Conservation (phyloP, 1,140 invertebrate genomes). For the Halictus rubicundus region DNA sequence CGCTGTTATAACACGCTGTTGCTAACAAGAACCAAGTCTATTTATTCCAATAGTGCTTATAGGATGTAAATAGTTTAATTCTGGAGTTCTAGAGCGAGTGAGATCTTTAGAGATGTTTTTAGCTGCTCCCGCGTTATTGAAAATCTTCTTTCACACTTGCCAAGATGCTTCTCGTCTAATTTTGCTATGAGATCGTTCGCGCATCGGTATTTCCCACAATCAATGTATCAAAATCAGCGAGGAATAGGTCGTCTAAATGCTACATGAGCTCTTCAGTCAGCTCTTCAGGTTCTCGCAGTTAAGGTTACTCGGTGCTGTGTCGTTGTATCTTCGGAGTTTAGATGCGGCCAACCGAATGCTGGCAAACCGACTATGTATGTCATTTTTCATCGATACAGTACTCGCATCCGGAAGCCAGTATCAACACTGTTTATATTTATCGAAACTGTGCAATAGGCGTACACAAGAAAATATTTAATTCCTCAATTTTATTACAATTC, state of each 20-base stretch:
- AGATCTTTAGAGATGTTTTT: too few species aligned
- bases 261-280: background rate
- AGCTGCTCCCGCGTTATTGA: too few species aligned
- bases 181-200: background rate
- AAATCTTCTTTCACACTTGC: background rate
- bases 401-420: background rate
- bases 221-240: background rate
- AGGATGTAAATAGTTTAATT: too few species aligned
- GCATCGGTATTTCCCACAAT: background rate
- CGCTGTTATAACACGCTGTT: too few species aligned
- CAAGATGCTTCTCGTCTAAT: background rate
- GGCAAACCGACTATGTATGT: background rate
- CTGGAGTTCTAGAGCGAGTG: too few species aligned
- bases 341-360: slow-evolving; percentile 4
- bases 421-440: background rate
- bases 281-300: background rate
- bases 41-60: too few species aligned
- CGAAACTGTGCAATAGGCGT: background rate
- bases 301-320: background rate
- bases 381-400: background rate
- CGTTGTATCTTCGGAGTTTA: background rate
- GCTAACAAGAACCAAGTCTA: too few species aligned
- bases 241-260: background rate
- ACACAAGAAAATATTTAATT: background rate
- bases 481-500: too few species aligned